Evolutionary conservation across 2,113 vertebrate species (phyloP).

Genomic region (Pseudolaguvia tuberculata): DNA sequence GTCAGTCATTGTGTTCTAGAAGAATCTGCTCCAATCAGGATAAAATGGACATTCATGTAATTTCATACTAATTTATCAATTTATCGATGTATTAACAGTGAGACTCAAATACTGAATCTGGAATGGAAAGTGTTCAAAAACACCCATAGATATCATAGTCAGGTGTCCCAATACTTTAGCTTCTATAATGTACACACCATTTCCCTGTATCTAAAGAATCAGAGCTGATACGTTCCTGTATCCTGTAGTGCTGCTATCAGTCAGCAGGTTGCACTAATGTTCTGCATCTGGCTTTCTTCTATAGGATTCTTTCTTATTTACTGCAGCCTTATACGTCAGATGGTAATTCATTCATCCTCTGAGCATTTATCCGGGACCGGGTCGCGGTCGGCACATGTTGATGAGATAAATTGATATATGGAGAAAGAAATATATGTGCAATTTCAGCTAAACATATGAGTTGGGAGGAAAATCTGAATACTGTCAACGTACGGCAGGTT

Average conservation of each 20-base stretch:
- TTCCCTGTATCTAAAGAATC: not conserved
- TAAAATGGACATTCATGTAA: not conserved
- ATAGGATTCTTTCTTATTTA: not conserved
- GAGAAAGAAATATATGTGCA: not conserved
- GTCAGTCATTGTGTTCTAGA: too few species aligned
- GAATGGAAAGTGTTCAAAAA: too few species aligned
- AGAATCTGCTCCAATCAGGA: not conserved
- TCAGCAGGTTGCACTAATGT: conserved; percentile 25
- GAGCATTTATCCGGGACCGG: too few species aligned
- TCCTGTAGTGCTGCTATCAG: not conserved
- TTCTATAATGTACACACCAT: too few species aligned
- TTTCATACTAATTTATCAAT: not conserved
- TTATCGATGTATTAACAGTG: too few species aligned
- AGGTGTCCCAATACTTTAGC: too few species aligned
- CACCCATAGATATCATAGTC: too few species aligned
- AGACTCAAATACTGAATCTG: too few species aligned
- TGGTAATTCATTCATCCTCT: too few species aligned
- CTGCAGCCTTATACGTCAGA: not conserved
- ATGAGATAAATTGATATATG: conserved; percentile 8
- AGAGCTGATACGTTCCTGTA: not conserved
- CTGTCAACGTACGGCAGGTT: not conserved
- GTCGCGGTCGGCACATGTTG: too few species aligned
- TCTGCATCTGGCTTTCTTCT: not conserved
- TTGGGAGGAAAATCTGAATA: not conserved
- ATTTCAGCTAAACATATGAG: conserved; percentile 21